A percentile compares a stretch with the other conserved stretches of the same genome.
Conservation (phyloP, 2,888 invertebrate genomes). For the Ennomos fuscantarius region DNA sequence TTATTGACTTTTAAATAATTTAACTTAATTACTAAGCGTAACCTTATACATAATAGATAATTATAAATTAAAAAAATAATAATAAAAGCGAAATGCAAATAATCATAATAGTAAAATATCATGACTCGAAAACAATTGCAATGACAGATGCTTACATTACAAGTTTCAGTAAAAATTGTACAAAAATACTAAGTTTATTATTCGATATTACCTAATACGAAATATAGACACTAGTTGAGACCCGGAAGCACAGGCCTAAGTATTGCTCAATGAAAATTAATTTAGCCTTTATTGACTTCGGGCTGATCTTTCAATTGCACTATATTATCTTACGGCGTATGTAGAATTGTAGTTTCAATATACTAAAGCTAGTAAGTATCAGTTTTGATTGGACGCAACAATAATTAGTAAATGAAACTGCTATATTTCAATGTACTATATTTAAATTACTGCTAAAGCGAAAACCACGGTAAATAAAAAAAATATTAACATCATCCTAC, state of each 20-base stretch:
- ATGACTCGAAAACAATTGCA: slow-evolving; percentile 47
- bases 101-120: slow-evolving; percentile 49
- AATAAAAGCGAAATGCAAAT: slow-evolving; percentile 68
- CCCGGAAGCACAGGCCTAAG: slow-evolving; percentile 50
- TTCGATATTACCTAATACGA: slow-evolving; percentile 25
- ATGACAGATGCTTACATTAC: slow-evolving; percentile 6
- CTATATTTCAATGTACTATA: too few species aligned
- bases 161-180: slow-evolving; percentile 33
- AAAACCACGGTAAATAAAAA: too few species aligned
- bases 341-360: too few species aligned
- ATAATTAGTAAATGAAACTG: too few species aligned
- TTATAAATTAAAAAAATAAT: slow-evolving; percentile 67
- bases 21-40: slow-evolving; percentile 81
- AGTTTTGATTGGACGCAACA: too few species aligned
- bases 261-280: slow-evolving; percentile 11
- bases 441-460: too few species aligned
- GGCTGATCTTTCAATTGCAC: too few species aligned
- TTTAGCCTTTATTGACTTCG: too few species aligned
- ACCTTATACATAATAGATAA: slow-evolving; percentile 66
- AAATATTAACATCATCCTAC: too few species aligned
- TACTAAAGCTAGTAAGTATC: too few species aligned
- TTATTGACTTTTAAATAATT: slow-evolving; percentile 85
- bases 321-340: too few species aligned
- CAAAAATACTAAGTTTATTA: slow-evolving; percentile 41
- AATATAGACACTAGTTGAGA: slow-evolving; percentile 30